Evolutionary conservation across 2,888 invertebrate species (phyloP), one percentile per base, ranked within the genome.

Genomic region (Ernsta delagoae): DNA sequence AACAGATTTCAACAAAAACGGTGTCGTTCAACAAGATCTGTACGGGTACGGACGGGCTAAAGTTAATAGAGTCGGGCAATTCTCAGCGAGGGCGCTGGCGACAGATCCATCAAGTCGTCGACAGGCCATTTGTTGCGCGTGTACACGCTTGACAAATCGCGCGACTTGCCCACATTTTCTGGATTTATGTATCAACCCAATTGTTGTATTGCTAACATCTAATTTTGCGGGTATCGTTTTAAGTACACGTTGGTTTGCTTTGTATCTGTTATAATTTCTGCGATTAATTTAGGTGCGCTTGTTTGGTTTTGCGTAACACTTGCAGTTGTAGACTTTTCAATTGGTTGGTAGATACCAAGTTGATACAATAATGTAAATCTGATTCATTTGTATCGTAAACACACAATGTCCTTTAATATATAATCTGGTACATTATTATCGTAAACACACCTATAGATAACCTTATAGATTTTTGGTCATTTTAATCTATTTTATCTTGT

Each of bases 71-170:
- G 60, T 59, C 59, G 53, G 43, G 68, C 71, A 72, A 74, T 75
- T 72, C 76, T 71, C 87, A 83, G 90, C 88, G 86, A 86, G 87
- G 88, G 87, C 84, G 80, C 78, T 85, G 92, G 92, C 91, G 92
- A 90, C 92, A 86, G 83, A 92, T 92, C 89, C 89, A 90, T 92
- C 92, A 91, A 86, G 81, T 80, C 78, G 89, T 87, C 88, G 92
- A 92, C 92, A 88, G 90, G 86, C 86, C 89, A 90, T 92, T 92
- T 87, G 91, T 92, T 90, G 90, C 86, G 86, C 86, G 86, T 87
- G 90, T 90, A 88, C 88, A 88, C 88, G 89, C 87, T 89, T 90
- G 90, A 92, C 89, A 88, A 88, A 92, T 90, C 87, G 86, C 82
- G 79, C 79, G 81, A 88, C 87, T 89, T 87, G 90, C 88, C 90